Evolutionary conservation across 2,113 vertebrate genomes (phyloP).

Genomic region (Chinchilla lanigera): DNA sequence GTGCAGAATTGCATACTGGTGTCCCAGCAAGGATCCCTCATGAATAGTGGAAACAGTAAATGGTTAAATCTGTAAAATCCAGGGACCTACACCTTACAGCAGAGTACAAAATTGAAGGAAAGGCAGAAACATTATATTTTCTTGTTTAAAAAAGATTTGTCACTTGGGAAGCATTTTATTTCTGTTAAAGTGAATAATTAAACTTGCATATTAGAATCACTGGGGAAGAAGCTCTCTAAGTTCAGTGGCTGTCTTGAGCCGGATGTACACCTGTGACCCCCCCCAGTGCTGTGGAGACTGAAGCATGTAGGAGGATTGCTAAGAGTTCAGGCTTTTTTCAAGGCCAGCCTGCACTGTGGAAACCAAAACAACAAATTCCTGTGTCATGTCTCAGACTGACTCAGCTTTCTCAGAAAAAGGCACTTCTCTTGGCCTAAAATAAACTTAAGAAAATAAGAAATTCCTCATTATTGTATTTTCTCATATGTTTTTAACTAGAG

Average conservation of each 20-base stretch:
- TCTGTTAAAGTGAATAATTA: constrained; percentile 3
- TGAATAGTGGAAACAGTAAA: neutral
- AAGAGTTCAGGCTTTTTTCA: neutral
- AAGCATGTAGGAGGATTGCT: neutral
- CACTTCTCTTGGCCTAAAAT: neutral
- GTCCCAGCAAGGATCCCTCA: neutral
- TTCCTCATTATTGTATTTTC: neutral
- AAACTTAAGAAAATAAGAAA: constrained; percentile 13
- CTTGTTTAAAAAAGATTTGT: neutral
- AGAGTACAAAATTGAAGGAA: constrained; percentile 18
- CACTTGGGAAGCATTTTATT: constrained; percentile 27
- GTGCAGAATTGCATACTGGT: neutral
- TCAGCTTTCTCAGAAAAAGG: neutral
- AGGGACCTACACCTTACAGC: neutral
- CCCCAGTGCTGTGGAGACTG: neutral
- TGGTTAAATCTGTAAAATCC: neutral
- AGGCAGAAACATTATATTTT: constrained; percentile 1
- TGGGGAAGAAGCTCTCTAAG: constrained; percentile 52
- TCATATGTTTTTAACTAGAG: constrained; percentile 5
- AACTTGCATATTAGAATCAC: neutral
- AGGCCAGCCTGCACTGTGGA: neutral
- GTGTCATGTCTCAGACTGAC: neutral
- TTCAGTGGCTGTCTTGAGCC: neutral
- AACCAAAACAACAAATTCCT: neutral
- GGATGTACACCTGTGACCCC: neutral